phyloP scores from a whole-genome alignment of 2,888 invertebrate genomes.

The Oxytorus armatus region DNA sequence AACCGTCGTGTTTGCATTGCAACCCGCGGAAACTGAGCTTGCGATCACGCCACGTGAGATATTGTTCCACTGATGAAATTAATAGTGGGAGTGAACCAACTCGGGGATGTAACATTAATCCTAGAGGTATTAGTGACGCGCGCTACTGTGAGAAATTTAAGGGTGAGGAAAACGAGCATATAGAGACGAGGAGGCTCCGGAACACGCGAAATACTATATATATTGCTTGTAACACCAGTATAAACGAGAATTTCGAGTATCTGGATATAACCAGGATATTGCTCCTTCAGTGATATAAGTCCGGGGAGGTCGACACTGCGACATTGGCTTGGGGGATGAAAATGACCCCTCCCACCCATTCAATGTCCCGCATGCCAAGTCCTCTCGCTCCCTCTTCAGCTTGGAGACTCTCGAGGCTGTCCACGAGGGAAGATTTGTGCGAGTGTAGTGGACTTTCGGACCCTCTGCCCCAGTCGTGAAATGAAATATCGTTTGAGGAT shows the following conservation, averaged over 20 bases:
- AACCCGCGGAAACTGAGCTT: constrained; percentile 53
- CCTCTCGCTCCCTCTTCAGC: constrained; percentile 13
- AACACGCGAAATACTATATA: constrained; percentile 29
- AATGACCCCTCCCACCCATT: constrained; percentile 41
- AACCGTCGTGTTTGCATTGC: constrained; percentile 38
- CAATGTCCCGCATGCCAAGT: constrained; percentile 39
- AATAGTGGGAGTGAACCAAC: constrained; percentile 78
- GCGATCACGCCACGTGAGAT: constrained; percentile 76
- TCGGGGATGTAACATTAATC: constrained; percentile 80
- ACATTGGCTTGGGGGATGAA: constrained; percentile 40
- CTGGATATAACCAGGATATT: constrained; percentile 76
- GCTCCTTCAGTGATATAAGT: constrained; percentile 61
- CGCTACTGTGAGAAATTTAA: constrained; percentile 72
- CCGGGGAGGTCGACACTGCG: constrained; percentile 33
- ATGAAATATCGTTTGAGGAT: constrained; percentile 73
- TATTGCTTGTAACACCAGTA: background rate
- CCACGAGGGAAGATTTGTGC: constrained; percentile 70
- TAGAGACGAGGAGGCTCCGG: constrained; percentile 29
- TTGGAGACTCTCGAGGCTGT: constrained; percentile 63
- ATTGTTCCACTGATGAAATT: constrained; percentile 81
- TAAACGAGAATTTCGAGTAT: constrained; percentile 62
- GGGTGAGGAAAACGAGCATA: constrained; percentile 31
- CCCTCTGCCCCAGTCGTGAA: constrained; percentile 65
- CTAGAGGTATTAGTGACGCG: constrained; percentile 77
- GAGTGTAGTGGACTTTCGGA: constrained; percentile 50